phyloP scores from a whole-genome alignment of 2,797 vertebrate genomes.

The Acridotheres tristis region DNA sequence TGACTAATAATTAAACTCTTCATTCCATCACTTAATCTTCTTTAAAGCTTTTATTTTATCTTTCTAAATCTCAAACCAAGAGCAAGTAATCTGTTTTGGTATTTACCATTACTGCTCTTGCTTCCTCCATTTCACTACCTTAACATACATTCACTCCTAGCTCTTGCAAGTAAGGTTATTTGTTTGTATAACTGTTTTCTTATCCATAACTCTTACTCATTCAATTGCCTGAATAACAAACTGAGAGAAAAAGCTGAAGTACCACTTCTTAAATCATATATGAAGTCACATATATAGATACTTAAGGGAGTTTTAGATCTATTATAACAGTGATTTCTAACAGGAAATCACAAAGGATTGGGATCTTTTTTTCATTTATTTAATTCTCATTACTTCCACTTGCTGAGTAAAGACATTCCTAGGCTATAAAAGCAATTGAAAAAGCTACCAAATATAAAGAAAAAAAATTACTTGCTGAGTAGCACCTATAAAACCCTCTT shows the following conservation, averaged over 20 bases:
- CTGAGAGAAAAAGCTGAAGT: neutral
- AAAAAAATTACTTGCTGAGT: slow-evolving; percentile 22
- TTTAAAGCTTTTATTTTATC: slow-evolving; percentile 48
- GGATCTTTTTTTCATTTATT: neutral
- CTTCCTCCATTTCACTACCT: neutral
- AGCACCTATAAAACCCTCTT: slow-evolving; percentile 48
- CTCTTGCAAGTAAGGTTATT: neutral
- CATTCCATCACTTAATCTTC: slow-evolving; percentile 33
- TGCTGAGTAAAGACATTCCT: slow-evolving; percentile 20
- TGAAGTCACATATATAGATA: neutral
- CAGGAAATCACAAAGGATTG: neutral
- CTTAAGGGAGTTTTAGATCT: neutral
- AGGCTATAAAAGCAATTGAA: slow-evolving; percentile 36
- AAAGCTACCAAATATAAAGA: slow-evolving; percentile 24
- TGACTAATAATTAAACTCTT: slow-evolving; percentile 58
- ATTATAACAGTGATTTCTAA: neutral
- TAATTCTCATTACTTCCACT: slow-evolving; percentile 31
- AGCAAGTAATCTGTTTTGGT: slow-evolving; percentile 24
- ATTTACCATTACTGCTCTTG: slow-evolving; percentile 40
- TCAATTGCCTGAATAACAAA: neutral
- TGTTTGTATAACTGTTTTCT: neutral
- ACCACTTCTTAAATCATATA: neutral
- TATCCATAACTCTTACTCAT: neutral
- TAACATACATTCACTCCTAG: neutral
- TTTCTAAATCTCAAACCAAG: slow-evolving; percentile 48